A percentile compares a stretch with the other conserved stretches of the same genome.
phyloP scores from a whole-genome alignment of 2,888 invertebrate genomes.

The Hartigia nigra region DNA sequence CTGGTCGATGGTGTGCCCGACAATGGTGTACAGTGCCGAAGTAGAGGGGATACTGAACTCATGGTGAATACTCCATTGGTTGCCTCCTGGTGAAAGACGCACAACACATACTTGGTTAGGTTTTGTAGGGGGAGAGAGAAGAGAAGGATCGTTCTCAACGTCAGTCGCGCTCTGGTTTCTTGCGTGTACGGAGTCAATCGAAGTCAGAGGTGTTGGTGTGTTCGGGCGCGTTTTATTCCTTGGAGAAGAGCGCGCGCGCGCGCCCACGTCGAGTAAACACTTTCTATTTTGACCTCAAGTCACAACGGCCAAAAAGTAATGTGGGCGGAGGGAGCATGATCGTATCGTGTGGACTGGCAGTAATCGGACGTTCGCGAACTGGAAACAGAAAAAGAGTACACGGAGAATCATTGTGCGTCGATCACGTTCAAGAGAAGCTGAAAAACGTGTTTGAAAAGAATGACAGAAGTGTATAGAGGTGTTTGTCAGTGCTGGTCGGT shows the following conservation, averaged over 20 bases:
- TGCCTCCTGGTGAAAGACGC: background rate
- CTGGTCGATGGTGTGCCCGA: background rate
- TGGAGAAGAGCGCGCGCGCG: constrained; percentile 17
- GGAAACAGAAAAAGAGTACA: background rate
- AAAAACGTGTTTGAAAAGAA: background rate
- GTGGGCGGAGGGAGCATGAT: background rate
- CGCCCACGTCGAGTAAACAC: constrained; percentile 45
- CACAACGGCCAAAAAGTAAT: constrained; percentile 2
- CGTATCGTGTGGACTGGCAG: background rate
- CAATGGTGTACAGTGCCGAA: background rate
- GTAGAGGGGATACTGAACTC: background rate
- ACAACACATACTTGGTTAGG: background rate
- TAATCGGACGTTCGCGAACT: background rate
- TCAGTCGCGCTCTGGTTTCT: constrained; percentile 54
- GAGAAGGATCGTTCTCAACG: constrained; percentile 52
- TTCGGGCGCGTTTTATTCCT: constrained; percentile 54
- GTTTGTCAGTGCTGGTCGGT: background rate
- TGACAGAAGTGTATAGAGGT: background rate
- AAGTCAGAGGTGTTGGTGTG: constrained; percentile 35
- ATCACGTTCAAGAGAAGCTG: background rate
- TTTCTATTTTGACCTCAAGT: constrained; percentile 57
- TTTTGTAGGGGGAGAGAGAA: constrained; percentile 6
- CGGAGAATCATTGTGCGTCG: background rate
- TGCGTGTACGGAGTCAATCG: constrained; percentile 24
- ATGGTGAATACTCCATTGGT: background rate